phyloP scores from a whole-genome alignment of 1,140 invertebrate species.

The Rhagoletis pomonella region DNA sequence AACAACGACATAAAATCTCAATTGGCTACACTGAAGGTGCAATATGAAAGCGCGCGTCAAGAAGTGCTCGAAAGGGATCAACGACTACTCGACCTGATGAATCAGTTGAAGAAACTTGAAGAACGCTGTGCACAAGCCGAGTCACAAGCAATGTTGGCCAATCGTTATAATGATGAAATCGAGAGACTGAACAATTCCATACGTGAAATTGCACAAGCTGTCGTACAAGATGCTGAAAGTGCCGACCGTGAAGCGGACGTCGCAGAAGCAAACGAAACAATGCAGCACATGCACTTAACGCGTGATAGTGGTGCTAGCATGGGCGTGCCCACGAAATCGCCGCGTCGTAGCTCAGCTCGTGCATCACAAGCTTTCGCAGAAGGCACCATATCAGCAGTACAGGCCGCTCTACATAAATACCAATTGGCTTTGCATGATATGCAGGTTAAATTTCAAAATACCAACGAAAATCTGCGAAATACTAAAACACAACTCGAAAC shows the following conservation, averaged over 20 bases:
- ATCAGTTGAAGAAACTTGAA: constrained; percentile 80
- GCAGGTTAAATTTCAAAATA: constrained; percentile 82
- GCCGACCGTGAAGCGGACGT: constrained; percentile 78
- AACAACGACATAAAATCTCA: constrained; percentile 78
- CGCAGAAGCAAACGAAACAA: constrained; percentile 72
- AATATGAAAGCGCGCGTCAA: constrained; percentile 75
- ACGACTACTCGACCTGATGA: constrained; percentile 81
- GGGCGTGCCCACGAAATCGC: constrained; percentile 76
- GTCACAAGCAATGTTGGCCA: constrained; percentile 77
- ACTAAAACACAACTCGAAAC: constrained; percentile 83
- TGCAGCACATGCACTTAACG: constrained; percentile 82
- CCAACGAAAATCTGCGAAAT: constrained; percentile 81
- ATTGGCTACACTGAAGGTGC: constrained; percentile 64
- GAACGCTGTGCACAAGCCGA: constrained; percentile 84
- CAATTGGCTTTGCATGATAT: constrained; percentile 91
- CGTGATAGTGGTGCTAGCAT: constrained; percentile 67
- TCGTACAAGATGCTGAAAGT: constrained; percentile 89
- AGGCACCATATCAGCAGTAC: constrained; percentile 93
- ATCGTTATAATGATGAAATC: constrained; percentile 83
- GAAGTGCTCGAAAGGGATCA: constrained; percentile 84
- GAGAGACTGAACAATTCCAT: constrained; percentile 87
- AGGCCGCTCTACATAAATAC: constrained; percentile 93
- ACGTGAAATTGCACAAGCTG: constrained; percentile 89
- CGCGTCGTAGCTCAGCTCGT: constrained; percentile 78
- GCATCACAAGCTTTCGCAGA: constrained; percentile 89